Evolutionary conservation across 1,140 invertebrate species (phyloP), one percentile per base, ranked within the genome.

Genomic region (Scaptomyza pallida): DNA sequence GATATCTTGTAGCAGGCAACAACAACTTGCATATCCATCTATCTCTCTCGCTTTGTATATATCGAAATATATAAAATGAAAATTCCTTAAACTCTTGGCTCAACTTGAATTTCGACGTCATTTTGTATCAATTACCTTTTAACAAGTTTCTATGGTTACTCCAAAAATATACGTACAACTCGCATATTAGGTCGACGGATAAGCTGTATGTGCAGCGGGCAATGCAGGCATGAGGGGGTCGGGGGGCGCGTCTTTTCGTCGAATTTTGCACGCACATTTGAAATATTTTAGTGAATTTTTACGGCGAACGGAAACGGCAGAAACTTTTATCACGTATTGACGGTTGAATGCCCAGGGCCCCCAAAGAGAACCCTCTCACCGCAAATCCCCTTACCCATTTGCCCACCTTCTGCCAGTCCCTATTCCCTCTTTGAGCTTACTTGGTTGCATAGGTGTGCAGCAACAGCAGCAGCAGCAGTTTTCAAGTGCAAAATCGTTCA

Each of bases 291-390:
- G 72, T 80, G 76, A 57, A 85, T 86, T 85, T 85, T 71, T 76
- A 85, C 72, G 62, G 68, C 59, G 57, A 72, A 78, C 80, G 80
- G 80, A 83, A 79, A 85, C 80, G 68, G 75, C 72, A 80, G 76
- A 64, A 86, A 80, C 80, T 85, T 85, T 85, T 85, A 85, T 85
- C 81, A 85, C 80, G 76, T 85, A 85, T 85, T 85, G 80, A 85
- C 75, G 72, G 80, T 85, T 85, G 79, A 82, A 71, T 78, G 79
- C 72, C 73, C 78, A 63, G 71, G 52, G 71, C 65, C 61, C 60
- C n/a, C n/a, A n/a, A n/a, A n/a, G 40, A 37, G 37, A 35, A 35
- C 43, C n/a, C 33, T 5, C 59, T 21, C 47, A n/a, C n/a, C n/a
- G n/a, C n/a, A n/a, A n/a, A n/a, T 48, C 43, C 44, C 6, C 9